A percentile compares a stretch with the other conserved stretches of the same genome.
phyloP scores from a whole-genome alignment of 2,113 vertebrate genomes.

The Haliaeetus leucogaster region DNA sequence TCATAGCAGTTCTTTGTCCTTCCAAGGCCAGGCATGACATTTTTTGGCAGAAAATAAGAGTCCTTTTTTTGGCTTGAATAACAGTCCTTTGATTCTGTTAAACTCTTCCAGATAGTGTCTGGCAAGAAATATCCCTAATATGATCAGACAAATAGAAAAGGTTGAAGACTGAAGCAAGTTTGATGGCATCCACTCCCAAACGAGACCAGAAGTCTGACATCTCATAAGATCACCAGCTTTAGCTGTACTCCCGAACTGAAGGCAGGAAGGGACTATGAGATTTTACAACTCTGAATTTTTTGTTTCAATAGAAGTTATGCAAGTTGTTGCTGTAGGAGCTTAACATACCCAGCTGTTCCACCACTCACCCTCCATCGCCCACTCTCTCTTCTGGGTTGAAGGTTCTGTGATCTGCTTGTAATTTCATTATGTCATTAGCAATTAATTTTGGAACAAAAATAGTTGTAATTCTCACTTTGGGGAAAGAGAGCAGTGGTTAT shows the following conservation, averaged over 20 bases:
- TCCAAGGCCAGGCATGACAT: background rate
- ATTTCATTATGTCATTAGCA: background rate
- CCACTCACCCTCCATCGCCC: background rate
- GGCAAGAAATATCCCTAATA: background rate
- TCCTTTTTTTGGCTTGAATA: background rate
- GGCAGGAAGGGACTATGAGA: background rate
- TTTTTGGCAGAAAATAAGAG: background rate
- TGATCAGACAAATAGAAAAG: background rate
- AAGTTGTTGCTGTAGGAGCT: background rate
- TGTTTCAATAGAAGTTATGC: background rate
- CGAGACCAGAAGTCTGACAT: background rate
- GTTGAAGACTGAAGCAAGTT: background rate
- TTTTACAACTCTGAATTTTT: background rate
- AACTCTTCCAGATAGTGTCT: slow-evolving; percentile 41
- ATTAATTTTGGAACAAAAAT: background rate
- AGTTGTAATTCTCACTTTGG: background rate
- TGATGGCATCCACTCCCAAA: background rate
- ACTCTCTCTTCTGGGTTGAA: background rate
- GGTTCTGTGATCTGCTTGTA: background rate
- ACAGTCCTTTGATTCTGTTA: background rate
- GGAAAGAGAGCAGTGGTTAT: background rate
- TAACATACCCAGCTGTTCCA: background rate
- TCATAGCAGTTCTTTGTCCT: background rate
- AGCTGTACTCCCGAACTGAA: background rate
- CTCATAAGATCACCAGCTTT: background rate